Base-by-base conservation (phyloP, 92 coral and sea anemone genomes). In the Isaurus tuberculatus region DNA sequence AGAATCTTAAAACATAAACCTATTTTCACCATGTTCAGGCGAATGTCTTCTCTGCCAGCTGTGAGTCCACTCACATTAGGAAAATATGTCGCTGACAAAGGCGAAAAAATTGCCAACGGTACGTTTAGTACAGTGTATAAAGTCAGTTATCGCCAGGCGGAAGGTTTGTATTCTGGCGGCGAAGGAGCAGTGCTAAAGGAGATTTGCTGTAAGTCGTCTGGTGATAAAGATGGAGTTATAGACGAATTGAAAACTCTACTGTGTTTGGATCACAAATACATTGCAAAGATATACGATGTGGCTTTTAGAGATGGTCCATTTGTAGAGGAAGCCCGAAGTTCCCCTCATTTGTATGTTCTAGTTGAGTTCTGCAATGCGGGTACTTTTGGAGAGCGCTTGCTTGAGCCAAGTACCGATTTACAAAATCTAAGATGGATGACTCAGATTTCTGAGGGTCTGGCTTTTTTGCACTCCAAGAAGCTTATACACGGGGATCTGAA, bases 301-400 rank as follows among this genome's bases (percentile, higher is more conserved):
- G 51, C 69, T 34, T 60, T 77, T 58, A 65, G 46, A 16, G 82
- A 77, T 11, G 82, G 82, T 20, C 82, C 82, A 33, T 77, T 77
- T 77, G 82, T 43, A 5, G 82, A 77, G 42, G 82, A 77, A 65
- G 64, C 19, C 19, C 82, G 82, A 14, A 57, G 32, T 31, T 34
- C 55, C 13, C 69, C 68, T 11, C 67, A 87, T 30, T 51, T 92
- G 65, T 84, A 86, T 44, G 73, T 92, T 86, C 67, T 94, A 32
- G 89, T 75, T 2, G 98, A 94, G 84, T 88, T 70, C 67, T 94
- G 98, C 43, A 36, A 85, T 0, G 92, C 91, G 8, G 96, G 98
- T 22, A 92, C 65, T 15, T 84, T 94, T 17, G 79, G 86, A 46
- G 89, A 79, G 9, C 96, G 96, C 19, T 87, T 94, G 42, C 58